Evolutionary conservation across 2,888 invertebrate species (phyloP), one percentile per base, ranked within the genome.

Genomic region (Cheilosia variabilis): DNA sequence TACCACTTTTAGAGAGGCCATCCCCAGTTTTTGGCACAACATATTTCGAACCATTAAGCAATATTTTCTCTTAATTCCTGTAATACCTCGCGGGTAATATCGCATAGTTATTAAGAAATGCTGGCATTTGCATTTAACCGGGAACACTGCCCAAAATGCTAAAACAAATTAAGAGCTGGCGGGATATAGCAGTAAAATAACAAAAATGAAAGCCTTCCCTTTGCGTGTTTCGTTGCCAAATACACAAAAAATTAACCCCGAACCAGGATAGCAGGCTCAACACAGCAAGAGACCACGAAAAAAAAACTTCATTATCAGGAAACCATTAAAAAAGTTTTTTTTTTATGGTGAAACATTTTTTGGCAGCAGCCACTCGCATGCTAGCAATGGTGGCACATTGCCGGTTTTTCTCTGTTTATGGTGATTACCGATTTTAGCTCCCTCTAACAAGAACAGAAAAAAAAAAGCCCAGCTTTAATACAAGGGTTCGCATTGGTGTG

Each of bases 301-400:
- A 57, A 73, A 65, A 79, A 69, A 60, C 31, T 84, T 84, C 60
- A 84, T 84, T 84, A 84, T 80, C 80, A 84, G 80, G 80, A 76
- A 66, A 71, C 83, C 83, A 84, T 78, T 78, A 72, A 72, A 71
- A 72, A 72, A 41, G 31, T 37, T 43, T 73, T 58, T 71, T 60
- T 47, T 55, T 62, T 77, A 19, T 72, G 66, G 72, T 60, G 24
- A 63, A 73, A 72, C 34, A 53, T 52, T 79, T 79, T 79, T 84
- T 84, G 79, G 84, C 84, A 84, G 69, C 79, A 79, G 58, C 75
- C 75, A 43, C 55, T 84, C 75, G 79, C 73, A 75, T 75, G 52
- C 69, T 52, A 63, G 62, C 31, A 19, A 31, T 34, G 73, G 73
- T 52, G 66, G 58, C 60, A 69, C 45, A 68, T 76, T 57, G 50